Conservation (phyloP, 2,888 invertebrate species). For the Endomychus coccineus region DNA sequence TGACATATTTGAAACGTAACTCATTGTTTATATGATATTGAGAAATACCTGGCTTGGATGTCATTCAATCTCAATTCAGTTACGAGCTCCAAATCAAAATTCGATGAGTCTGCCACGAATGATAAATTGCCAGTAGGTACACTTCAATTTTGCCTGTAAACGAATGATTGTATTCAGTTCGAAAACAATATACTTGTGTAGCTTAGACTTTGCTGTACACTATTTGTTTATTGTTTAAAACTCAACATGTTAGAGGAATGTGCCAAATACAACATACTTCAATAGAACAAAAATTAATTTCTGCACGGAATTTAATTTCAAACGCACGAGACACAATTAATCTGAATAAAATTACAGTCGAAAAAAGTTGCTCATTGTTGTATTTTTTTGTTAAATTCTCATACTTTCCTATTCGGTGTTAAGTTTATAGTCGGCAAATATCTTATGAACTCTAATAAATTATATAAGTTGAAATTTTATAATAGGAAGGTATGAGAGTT, state of each 20-base stretch:
- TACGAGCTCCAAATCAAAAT: too few relatives aligned
- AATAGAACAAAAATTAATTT: too few relatives aligned
- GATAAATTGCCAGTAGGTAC: too few relatives aligned
- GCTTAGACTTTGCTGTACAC: slow-evolving; percentile 39
- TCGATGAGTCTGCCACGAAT: too few relatives aligned
- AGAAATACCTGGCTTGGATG: too few relatives aligned
- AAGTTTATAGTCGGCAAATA: slow-evolving; percentile 13
- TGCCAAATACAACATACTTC: too few relatives aligned
- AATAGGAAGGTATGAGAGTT: slow-evolving; percentile 11
- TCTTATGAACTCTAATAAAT: slow-evolving; percentile 1
- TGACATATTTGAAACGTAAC: too few relatives aligned
- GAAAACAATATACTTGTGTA: slow-evolving; percentile 37
- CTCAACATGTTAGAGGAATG: too few relatives aligned
- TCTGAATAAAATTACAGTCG: not conserved
- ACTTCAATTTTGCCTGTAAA: too few relatives aligned
- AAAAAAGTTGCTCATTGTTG: slow-evolving; percentile 38
- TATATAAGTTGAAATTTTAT: not conserved
- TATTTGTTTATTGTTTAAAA: slow-evolving; percentile 28
- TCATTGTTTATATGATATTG: too few relatives aligned
- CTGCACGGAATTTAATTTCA: too few relatives aligned
- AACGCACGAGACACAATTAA: slow-evolving; percentile 11
- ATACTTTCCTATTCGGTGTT: slow-evolving; percentile 22
- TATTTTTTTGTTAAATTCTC: slow-evolving; percentile 35
- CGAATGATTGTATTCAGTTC: slow-evolving; percentile 1
- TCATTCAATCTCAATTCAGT: too few relatives aligned